These are phyloP conservation scores for Bradypus variegatus DNA, from an alignment of 2,797 vertebrate species.

Conservation along the genomic window DNA sequence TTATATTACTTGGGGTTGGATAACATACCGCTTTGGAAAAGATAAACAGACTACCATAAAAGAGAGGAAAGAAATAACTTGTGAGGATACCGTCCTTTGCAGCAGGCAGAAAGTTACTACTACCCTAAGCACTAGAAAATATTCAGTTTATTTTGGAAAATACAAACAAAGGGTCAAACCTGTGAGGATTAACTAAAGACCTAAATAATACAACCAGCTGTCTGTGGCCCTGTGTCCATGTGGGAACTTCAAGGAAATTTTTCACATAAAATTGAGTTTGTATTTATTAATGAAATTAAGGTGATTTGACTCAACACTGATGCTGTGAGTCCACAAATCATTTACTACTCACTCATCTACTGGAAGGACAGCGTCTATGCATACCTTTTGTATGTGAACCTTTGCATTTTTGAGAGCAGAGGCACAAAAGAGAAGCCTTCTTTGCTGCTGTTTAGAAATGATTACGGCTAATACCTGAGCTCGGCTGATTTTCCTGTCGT, in stretches of 20 bases:
- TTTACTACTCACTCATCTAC: not conserved
- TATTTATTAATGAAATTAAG: constrained; percentile 50
- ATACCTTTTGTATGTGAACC: not conserved
- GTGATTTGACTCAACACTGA: not conserved
- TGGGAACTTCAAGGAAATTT: not conserved
- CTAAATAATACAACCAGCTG: constrained; percentile 6
- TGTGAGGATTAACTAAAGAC: constrained; percentile 15
- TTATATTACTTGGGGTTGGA: constrained; percentile 51
- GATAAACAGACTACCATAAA: constrained; percentile 51
- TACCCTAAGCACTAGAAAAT: constrained; percentile 10
- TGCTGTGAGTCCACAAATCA: not conserved
- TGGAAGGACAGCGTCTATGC: not conserved
- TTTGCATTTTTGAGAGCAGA: constrained; percentile 29
- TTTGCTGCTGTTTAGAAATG: constrained; percentile 46
- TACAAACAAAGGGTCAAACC: not conserved
- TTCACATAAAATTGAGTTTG: constrained; percentile 16
- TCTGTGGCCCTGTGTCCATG: not conserved
- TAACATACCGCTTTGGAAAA: constrained; percentile 44
- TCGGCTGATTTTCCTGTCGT: constrained; percentile 47
- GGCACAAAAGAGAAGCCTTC: constrained; percentile 40
- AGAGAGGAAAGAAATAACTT: constrained; percentile 43
- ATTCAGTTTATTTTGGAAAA: constrained; percentile 38
- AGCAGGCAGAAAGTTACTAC: constrained; percentile 3
- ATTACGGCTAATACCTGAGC: constrained; percentile 56
- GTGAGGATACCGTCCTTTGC: constrained; percentile 15